Base-by-base conservation (phyloP, 1,140 invertebrate genomes). In the Oreohelix idahoensis region DNA sequence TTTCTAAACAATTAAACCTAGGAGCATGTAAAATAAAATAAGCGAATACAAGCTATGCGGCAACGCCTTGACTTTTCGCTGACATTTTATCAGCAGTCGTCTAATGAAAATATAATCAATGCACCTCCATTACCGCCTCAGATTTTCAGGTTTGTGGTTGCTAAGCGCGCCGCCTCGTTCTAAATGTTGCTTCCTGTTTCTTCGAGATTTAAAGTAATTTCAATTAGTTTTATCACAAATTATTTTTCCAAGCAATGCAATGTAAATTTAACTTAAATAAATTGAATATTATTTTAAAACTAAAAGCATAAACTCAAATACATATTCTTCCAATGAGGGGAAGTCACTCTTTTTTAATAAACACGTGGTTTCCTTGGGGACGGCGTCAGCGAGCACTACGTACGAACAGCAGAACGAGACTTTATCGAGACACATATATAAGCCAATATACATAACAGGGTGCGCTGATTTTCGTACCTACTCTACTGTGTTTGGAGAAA, bases 141-240 rank as follows among this genome's bases (percentile, higher is more conserved):
- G 51, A 5, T 66, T 17, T 23, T 8, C 5, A 32, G 63, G 20
- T 66, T 66, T 76, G 83, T 78, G 77, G 90, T 90, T 89, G 90
- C 90, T 89, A 90, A 88, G 90, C 87, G 73, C 79, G 79, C 36
- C 84, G 84, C 83, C 83, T 86, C 86, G 76, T 42, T 74, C 63
- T 66, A 74, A 49, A 39, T 74, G 38, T 42, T 74, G 71, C 71
- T 74, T 74, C 71, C 71, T 26, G 71, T 74, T 36, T 39, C 13
- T 20, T 38, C 23, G 38, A 71, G 17, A 10, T 39, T 71, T n/a
- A 35, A 69, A 10, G 10, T 69, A 2, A 13, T 36, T 39, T 38
- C 17, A 71, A 71, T 20, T 71, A 17, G 8, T 71, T 71, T 13
- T 71, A 17, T 35, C 11, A 71, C 32, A 36, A 58, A 10, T 58